Evolutionary conservation across 2,797 vertebrate genomes (phyloP), one percentile per base, ranked within the genome.

Genomic region (Tangara arthus): DNA sequence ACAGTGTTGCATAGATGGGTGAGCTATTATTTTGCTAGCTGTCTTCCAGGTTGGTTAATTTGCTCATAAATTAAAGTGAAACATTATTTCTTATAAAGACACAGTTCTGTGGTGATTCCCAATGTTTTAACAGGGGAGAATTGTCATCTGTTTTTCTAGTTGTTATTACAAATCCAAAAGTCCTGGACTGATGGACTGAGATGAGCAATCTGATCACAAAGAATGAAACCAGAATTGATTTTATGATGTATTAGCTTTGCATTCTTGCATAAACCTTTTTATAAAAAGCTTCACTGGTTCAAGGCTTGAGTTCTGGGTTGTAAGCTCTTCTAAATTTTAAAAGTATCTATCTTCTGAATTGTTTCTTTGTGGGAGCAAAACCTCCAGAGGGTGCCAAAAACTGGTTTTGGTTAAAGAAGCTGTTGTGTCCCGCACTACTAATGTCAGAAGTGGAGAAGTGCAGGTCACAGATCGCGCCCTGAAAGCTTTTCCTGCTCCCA

Each of bases 311-410:
- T 85, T 79, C 30, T 63, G 35, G 6, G 6, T 46, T 0, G 0
- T 52, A 53, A 77, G 13, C 5, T 61, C 30, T 84, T 27, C 46
- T 50, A 39, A 46, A 49, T 82, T 44, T 44, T 8, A 3, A 23
- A 56, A 37, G 20, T 73, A 44, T 6, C 19, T 13, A 1, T 44
- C 14, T 61, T 61, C 15, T 46, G 34, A 78, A 46, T 72, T 73
- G 30, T 76, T 93, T 79, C 27, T 87, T 30, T 55, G 50, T 87
- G 68, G 66, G 55, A 92, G 60, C 46, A 80, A 89, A 96, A 87
- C 91, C 94, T 96, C 91, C 94, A 96, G 96, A 94, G 87, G 89
- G 91, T 97, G 94, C 94, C 93, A 96, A 87, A 96, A 97, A 34
- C 87, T 93, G 94, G 30, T 56, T 94, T 95, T 71, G 60, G 17